phyloP scores from a whole-genome alignment of 2,113 vertebrate species.

The Hyaena hyaena region DNA sequence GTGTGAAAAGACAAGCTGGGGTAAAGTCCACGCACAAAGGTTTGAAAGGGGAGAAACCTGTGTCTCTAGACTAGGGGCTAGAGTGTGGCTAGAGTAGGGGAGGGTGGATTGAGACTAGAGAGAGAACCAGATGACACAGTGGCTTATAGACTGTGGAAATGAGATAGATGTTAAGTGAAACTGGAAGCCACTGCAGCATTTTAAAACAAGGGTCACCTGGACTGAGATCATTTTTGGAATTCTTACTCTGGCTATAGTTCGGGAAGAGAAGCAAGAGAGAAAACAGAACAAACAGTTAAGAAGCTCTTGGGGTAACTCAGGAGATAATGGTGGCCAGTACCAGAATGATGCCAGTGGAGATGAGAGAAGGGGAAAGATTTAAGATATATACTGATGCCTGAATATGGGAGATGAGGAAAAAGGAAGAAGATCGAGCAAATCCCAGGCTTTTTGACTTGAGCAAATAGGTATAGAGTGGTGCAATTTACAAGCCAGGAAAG shows the following conservation, averaged over 20 bases:
- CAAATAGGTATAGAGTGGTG: background rate
- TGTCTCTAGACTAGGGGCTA: too few relatives aligned
- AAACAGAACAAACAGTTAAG: background rate
- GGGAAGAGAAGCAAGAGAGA: background rate
- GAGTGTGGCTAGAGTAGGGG: background rate
- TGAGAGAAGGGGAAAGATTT: background rate
- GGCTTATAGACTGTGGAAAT: background rate
- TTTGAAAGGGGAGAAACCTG: background rate
- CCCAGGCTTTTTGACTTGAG: slow-evolving; percentile 16
- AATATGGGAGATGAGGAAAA: background rate
- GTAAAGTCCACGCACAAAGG: background rate
- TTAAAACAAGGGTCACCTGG: background rate
- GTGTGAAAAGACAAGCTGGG: background rate
- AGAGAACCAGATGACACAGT: background rate
- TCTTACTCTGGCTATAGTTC: background rate
- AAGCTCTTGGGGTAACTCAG: background rate
- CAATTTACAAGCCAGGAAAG: background rate
- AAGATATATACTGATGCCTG: background rate
- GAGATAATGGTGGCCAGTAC: background rate
- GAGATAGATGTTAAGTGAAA: background rate
- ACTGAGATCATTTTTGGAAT: background rate
- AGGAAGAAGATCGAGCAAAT: background rate
- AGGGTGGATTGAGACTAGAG: background rate
- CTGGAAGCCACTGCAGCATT: background rate
- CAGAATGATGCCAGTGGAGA: background rate